These are phyloP conservation scores for Pogonognathellus flavescens DNA, from an alignment of 1,140 invertebrate genomes.

Conservation along the genomic window DNA sequence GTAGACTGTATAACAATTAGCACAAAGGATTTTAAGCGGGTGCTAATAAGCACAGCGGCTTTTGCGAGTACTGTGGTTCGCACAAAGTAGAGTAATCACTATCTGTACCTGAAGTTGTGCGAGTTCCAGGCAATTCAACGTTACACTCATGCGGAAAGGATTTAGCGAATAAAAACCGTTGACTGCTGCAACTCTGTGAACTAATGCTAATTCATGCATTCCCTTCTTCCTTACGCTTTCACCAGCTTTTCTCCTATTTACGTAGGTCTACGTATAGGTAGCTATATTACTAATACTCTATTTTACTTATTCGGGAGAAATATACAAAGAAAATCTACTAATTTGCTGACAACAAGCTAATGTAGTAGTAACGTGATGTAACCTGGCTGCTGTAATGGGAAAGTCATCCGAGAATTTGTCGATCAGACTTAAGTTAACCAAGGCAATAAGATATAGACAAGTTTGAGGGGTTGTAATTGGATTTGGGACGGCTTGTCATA, in stretches of 20 bases:
- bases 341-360: constrained; percentile 42
- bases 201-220: background rate
- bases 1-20: constrained; percentile 39
- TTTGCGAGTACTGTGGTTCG: background rate
- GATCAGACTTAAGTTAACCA: background rate
- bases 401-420: background rate
- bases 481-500: constrained; percentile 49
- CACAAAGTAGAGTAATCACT: background rate
- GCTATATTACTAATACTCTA: background rate
- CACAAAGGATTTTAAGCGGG: constrained; percentile 29
- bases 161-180: constrained; percentile 22
- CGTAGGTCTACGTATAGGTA: background rate
- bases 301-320: background rate
- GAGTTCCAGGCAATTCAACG: background rate
- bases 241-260: background rate
- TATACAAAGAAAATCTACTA: constrained; percentile 1
- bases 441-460: constrained; percentile 38
- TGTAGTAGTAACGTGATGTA: constrained; percentile 14
- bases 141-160: constrained; percentile 21
- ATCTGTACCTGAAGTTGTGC: background rate
- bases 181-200: constrained; percentile 8
- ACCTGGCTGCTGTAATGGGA: background rate
- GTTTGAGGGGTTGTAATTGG: constrained; percentile 46
- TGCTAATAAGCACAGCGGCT: constrained; percentile 15
- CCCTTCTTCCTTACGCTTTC: background rate